Conservation (phyloP, 2,797 vertebrate genomes). For the Ammospiza maritima region DNA sequence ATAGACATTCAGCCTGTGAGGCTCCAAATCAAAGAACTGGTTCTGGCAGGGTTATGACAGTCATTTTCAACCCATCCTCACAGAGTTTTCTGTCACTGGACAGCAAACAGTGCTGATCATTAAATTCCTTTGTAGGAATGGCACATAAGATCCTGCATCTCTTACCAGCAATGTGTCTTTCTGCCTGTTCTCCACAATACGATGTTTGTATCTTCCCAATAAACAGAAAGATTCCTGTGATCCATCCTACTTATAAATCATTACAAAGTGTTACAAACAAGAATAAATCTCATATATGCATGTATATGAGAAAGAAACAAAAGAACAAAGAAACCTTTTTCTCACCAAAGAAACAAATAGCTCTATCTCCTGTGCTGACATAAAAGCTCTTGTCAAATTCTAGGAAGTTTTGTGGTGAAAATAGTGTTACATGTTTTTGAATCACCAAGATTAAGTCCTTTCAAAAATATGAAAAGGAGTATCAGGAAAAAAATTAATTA, state of each 20-base stretch:
- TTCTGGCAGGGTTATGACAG: background rate
- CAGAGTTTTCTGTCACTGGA: background rate
- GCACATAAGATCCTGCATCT: background rate
- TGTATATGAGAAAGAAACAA: background rate
- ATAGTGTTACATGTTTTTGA: background rate
- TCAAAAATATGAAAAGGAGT: background rate
- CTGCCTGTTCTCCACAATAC: background rate
- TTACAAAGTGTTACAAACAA: background rate
- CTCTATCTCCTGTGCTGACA: background rate
- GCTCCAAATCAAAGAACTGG: background rate
- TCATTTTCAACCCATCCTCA: background rate
- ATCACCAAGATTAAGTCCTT: background rate
- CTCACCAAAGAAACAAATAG: background rate
- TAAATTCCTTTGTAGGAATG: background rate
- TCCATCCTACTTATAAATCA: background rate
- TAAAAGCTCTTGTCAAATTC: background rate
- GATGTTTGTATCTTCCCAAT: background rate
- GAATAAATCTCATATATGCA: background rate
- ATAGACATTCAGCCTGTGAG: background rate
- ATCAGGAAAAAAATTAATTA: background rate
- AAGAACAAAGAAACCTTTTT: background rate
- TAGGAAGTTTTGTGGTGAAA: background rate
- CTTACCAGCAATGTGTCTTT: background rate
- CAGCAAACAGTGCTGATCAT: background rate
- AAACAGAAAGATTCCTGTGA: background rate